phyloP scores from a whole-genome alignment of 1,140 invertebrate species.

The Marisa cornuarietis region DNA sequence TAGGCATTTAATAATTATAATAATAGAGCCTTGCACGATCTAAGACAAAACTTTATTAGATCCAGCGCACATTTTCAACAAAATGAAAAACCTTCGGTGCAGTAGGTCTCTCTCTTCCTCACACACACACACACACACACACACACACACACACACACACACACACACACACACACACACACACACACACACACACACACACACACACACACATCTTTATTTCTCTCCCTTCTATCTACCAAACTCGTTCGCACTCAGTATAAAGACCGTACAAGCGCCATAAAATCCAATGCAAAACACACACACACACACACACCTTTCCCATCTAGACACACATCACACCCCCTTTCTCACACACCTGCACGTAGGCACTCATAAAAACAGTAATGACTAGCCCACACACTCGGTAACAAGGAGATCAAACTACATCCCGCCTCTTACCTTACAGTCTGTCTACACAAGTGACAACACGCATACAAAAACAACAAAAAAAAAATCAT shows the following conservation, averaged over 20 bases:
- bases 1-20: no score
- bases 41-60: background rate
- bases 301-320: background rate
- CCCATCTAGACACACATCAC: background rate
- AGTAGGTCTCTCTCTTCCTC: background rate
- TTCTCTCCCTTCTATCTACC: background rate
- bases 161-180: background rate
- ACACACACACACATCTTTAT: background rate
- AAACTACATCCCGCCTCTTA: background rate
- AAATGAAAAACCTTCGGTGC: background rate
- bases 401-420: background rate
- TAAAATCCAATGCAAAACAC: background rate
- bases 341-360: background rate
- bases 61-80: background rate
- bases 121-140: background rate
- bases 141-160: background rate
- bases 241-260: background rate
- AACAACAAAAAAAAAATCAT: background rate
- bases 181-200: constrained; percentile 9
- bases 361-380: background rate
- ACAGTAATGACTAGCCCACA: background rate
- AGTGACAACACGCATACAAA: background rate
- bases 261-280: background rate
- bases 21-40: no score
- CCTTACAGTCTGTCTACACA: background rate